Base-by-base conservation (phyloP, 2,797 vertebrate species). In the Clarias platycephalus region DNA sequence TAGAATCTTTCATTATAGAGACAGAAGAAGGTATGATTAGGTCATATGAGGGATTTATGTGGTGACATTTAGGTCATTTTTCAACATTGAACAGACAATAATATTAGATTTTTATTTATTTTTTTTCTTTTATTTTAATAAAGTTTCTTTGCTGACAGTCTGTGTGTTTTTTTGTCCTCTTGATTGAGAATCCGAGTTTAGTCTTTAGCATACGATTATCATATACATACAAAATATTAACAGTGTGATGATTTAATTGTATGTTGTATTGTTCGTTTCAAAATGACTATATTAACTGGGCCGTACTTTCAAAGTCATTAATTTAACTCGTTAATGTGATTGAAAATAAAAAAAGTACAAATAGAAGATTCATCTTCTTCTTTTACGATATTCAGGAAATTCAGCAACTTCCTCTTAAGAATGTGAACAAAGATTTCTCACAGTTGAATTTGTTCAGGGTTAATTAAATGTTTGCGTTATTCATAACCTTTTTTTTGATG, bases 1-100 rank as follows among this genome's bases (percentile, higher is more conserved):
- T 90, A 0, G 95, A 95, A 74, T 96, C 95, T 0, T 96, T 95
- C 85, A 20, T 96, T 84, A 88, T 96, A 40, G 90, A 94, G 57
- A 91, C 92, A 55, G 91, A 92, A 83, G 90, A 91, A 34, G 88
- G 96, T 96, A 83, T 4, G 66, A 53, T 82, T 5, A 28, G 62
- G 22, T 70, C 16, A 40, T 4, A 70, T 3, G 20, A 22, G 76
- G 1, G 7, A 58, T 34, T 58, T 58, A 4, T 28, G 2, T 5
- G 20, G 18, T 24, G 67, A 1, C 67, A 70, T 40, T 24, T 70
- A 24, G 67, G 13, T 72, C 9, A 55, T 22, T 75, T 31, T 20
- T 57, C 28, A 34, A 57, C 18, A 24, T 1, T 31, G 74, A 57
- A 58, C 22, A 72, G 22, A 44, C 22, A 70, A 13, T 37, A 28